A percentile compares a stretch with the other conserved stretches of the same genome.
phyloP scores from a whole-genome alignment of 1,140 invertebrate genomes.

The Octopus sinensis region DNA sequence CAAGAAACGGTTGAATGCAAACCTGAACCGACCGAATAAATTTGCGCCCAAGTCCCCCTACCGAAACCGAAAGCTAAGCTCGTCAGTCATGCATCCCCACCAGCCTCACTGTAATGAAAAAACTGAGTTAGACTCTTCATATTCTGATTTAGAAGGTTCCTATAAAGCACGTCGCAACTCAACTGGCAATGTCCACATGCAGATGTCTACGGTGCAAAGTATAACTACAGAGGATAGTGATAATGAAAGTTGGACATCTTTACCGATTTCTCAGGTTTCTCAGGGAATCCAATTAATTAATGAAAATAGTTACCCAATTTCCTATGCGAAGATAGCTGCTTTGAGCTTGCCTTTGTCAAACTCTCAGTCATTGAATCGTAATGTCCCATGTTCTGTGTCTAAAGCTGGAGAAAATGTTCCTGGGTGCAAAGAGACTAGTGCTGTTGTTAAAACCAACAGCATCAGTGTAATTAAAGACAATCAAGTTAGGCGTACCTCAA shows the following conservation, averaged over 20 bases:
- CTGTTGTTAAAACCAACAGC: too few species aligned
- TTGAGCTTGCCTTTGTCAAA: not conserved
- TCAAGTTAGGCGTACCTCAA: too few species aligned
- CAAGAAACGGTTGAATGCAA: not conserved
- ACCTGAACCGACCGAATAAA: not conserved
- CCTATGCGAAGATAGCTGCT: constrained; percentile 4
- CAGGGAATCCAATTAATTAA: not conserved
- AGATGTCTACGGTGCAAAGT: not conserved
- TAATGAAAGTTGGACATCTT: not conserved
- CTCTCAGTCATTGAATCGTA: too few species aligned
- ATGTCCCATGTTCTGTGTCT: too few species aligned
- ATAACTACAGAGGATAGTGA: not conserved
- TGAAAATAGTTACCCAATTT: not conserved
- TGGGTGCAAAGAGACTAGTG: too few species aligned
- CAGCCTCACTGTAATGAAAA: not conserved
- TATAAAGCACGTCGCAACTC: not conserved
- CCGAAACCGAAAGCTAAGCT: not conserved
- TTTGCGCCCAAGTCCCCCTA: not conserved
- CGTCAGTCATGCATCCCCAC: not conserved
- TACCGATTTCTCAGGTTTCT: not conserved
- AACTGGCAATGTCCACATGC: not conserved
- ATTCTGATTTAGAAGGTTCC: not conserved
- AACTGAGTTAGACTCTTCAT: not conserved
- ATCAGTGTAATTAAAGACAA: too few species aligned
- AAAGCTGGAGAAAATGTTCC: too few species aligned